A percentile compares a stretch with the other conserved stretches of the same genome.
Conservation (phyloP, 2,888 invertebrate genomes). For the Omphaloscelis lunosa region DNA sequence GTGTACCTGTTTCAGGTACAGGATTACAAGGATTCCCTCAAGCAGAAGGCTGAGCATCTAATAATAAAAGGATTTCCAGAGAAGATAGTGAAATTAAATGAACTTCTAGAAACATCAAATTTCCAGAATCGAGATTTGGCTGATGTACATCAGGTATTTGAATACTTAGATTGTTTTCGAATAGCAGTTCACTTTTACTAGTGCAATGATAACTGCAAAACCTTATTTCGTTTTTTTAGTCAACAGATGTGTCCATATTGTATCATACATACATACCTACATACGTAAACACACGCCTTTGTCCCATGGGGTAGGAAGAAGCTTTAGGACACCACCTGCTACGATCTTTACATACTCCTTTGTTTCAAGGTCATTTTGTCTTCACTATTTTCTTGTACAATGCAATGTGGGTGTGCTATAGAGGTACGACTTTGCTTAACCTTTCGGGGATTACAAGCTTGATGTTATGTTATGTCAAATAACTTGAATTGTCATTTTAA, state of each 20-base stretch:
- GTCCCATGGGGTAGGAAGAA: not conserved
- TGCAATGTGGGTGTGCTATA: not conserved
- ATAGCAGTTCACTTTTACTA: not conserved
- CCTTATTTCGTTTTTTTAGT: not conserved
- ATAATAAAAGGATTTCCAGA: slow-evolving; percentile 97
- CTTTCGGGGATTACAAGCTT: not conserved
- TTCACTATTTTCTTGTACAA: too few species aligned
- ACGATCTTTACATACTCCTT: not conserved
- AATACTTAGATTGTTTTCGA: not conserved
- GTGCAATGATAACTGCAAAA: not conserved
- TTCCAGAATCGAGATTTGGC: slow-evolving; percentile 95
- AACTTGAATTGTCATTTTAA: not conserved
- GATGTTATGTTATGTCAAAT: not conserved
- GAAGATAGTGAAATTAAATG: slow-evolving; percentile 97
- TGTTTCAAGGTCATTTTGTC: not conserved
- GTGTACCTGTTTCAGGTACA: slow-evolving; percentile 92
- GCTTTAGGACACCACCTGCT: not conserved
- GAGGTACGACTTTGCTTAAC: not conserved
- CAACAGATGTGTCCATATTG: not conserved
- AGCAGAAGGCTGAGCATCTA: slow-evolving; percentile 96
- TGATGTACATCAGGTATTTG: slow-evolving; percentile 93
- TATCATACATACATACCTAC: not conserved
- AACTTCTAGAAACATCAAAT: slow-evolving; percentile 95
- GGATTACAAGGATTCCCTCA: slow-evolving; percentile 97
- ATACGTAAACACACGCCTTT: not conserved